Base-by-base conservation (phyloP, 2,113 vertebrate genomes). In the Poecile atricapillus region DNA sequence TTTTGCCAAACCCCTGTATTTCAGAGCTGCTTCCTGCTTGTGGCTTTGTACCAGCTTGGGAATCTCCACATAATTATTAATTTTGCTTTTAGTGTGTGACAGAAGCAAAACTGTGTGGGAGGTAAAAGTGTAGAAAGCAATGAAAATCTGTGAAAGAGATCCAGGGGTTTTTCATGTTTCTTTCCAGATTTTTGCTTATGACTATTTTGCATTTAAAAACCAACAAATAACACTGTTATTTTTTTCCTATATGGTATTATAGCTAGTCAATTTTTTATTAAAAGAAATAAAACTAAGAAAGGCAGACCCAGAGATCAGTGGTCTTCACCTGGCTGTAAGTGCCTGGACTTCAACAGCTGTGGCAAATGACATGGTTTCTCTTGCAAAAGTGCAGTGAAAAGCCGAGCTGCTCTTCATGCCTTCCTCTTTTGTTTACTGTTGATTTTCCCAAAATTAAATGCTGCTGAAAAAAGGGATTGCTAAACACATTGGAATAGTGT, bases 21-120 rank as follows among this genome's bases (percentile, higher is more conserved):
- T 90, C 77, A 83, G 67, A 74, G 16, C 85, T 4, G 5, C 67
- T 95, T 97, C 50, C 63, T 95, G 58, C 88, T 14, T 85, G 49
- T 7, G 63, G 30, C 85, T 93, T 87, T 82, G 28, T 85, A 84
- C 89, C 69, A 70, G 16, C 83, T 81, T 90, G 79, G 76, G 86
- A 80, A 93, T 44, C 33, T 62, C 43, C 80, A 27, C 30, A 49
- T 7, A 67, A 80, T 52, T 87, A 20, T 87, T 47, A 33, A 39
- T 39, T 46, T 84, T 60, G 14, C 55, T 82, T 94, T 22, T 88
- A 11, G 28, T 80, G 39, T 86, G 27, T 14, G 15, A 30, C 27
- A 84, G 44, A 85, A 79, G 67, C 39, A 90, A 55, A 91, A 53
- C 76, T 31, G 22, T 17, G 15, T 2, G 0, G n/a, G n/a, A 15